Percentiles rank a stretch among this genome's conserved stretches.
These are phyloP conservation scores for Nymphalis polychloros DNA, from an alignment of 2,888 invertebrate genomes.

Conservation along the genomic window DNA sequence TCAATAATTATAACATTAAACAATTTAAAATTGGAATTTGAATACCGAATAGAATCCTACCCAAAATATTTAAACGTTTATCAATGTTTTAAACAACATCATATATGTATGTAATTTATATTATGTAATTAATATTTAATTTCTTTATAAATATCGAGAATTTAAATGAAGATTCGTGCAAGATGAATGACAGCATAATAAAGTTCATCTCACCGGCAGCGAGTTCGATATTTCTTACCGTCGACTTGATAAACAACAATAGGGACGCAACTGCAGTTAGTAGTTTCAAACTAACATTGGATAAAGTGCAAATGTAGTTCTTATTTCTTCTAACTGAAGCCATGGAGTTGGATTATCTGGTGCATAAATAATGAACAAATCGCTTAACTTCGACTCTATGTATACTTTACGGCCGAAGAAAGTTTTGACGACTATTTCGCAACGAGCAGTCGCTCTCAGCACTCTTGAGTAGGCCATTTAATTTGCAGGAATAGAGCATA, in stretches of 20 bases:
- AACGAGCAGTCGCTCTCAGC: slow-evolving; percentile 27
- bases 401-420: slow-evolving; percentile 37
- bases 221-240: slow-evolving; percentile 39
- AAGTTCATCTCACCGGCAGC: slow-evolving; percentile 35
- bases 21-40: too few species aligned
- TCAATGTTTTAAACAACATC: too few species aligned
- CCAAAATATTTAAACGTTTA: too few species aligned
- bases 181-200: slow-evolving; percentile 9
- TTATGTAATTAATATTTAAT: too few species aligned
- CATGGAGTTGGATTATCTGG: slow-evolving; percentile 34
- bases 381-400: slow-evolving; percentile 36
- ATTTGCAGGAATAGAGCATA: slow-evolving; percentile 26
- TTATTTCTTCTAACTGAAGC: slow-evolving; percentile 35
- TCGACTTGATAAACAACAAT: slow-evolving; percentile 39
- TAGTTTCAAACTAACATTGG: slow-evolving; percentile 44
- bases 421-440: slow-evolving; percentile 37
- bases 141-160: background rate
- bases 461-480: slow-evolving; percentile 24
- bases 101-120: too few species aligned
- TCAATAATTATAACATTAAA: too few species aligned
- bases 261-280: slow-evolving; percentile 40
- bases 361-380: slow-evolving; percentile 40
- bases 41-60: too few species aligned
- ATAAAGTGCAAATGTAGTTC: slow-evolving; percentile 38
- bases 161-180: background rate